Evolutionary conservation across 2,888 invertebrate genomes (phyloP).

Genomic region (Mythimna impura): DNA sequence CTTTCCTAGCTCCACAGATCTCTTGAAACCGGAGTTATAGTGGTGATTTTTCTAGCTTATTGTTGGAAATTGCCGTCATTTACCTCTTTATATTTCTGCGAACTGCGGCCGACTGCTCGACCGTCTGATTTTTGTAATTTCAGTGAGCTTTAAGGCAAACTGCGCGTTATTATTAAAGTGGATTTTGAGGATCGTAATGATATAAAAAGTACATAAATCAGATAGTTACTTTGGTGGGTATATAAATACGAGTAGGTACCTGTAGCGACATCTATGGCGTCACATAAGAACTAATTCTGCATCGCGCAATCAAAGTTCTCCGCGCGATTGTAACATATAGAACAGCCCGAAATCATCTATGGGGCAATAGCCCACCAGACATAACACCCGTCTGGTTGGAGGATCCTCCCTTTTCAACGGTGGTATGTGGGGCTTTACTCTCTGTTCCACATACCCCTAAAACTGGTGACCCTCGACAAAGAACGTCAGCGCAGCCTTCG

Average conservation of each 20-base stretch:
- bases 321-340: too few species aligned
- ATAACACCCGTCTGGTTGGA: too few species aligned
- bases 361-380: too few species aligned
- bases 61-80: slow-evolving; percentile 79
- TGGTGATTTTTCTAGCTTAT: slow-evolving; percentile 80
- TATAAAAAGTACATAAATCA: slow-evolving; percentile 8
- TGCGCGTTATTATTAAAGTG: slow-evolving; percentile 21
- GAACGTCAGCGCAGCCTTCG: too few species aligned
- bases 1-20: slow-evolving; percentile 33
- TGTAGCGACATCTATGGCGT: too few species aligned
- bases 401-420: too few species aligned
- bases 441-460: too few species aligned
- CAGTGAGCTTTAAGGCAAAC: slow-evolving; percentile 45
- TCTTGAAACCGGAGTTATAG: slow-evolving; percentile 73
- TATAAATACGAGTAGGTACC: neutral
- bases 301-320: too few species aligned
- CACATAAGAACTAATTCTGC: too few species aligned
- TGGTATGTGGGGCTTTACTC: too few species aligned
- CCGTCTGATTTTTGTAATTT: slow-evolving; percentile 49
- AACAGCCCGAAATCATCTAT: too few species aligned
- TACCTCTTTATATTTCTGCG: slow-evolving; percentile 73
- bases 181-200: slow-evolving; percentile 6
- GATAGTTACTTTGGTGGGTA: neutral
- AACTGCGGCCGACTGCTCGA: slow-evolving; percentile 21
- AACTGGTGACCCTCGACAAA: too few species aligned